These are phyloP conservation scores for Latrodectus hesperus DNA, from an alignment of 2,888 invertebrate species.

Conservation along the genomic window DNA sequence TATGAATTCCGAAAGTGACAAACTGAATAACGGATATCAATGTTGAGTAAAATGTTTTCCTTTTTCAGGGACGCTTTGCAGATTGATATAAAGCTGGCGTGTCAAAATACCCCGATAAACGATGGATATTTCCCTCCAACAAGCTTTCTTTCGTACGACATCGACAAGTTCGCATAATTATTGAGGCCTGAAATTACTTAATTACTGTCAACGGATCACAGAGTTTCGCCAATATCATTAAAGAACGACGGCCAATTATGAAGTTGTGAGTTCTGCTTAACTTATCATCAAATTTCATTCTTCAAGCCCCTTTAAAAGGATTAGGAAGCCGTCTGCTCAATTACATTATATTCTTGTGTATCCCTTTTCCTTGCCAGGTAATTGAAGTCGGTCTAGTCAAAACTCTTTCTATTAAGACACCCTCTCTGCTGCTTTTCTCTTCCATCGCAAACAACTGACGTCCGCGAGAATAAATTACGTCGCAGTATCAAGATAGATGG, in stretches of 20 bases:
- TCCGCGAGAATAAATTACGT: conserved; percentile 66
- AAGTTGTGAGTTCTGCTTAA: conserved; percentile 67
- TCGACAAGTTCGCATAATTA: conserved; percentile 66
- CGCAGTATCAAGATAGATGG: conserved; percentile 66
- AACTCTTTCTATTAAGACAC: conserved; percentile 65
- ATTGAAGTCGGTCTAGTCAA: conserved; percentile 63
- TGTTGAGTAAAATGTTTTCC: background rate
- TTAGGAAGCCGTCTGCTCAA: conserved; percentile 52
- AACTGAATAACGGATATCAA: conserved; percentile 3
- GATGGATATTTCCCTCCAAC: conserved; percentile 22
- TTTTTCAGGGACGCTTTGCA: conserved; percentile 31
- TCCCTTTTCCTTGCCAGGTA: conserved; percentile 51
- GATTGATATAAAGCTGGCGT: conserved; percentile 53
- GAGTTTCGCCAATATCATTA: conserved; percentile 60
- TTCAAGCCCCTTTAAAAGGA: conserved; percentile 59
- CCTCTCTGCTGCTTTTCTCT: conserved; percentile 20
- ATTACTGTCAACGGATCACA: conserved; percentile 66
- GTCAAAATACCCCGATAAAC: conserved; percentile 42
- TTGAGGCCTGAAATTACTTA: conserved; percentile 61
- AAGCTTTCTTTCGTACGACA: conserved; percentile 45
- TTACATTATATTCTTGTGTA: conserved; percentile 64
- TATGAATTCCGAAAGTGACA: background rate
- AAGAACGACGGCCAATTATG: conserved; percentile 66
- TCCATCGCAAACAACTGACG: conserved; percentile 60
- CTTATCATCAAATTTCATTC: conserved; percentile 68